Evolutionary conservation across 2,888 invertebrate species (phyloP).

Genomic region (Mesoligia furuncula): DNA sequence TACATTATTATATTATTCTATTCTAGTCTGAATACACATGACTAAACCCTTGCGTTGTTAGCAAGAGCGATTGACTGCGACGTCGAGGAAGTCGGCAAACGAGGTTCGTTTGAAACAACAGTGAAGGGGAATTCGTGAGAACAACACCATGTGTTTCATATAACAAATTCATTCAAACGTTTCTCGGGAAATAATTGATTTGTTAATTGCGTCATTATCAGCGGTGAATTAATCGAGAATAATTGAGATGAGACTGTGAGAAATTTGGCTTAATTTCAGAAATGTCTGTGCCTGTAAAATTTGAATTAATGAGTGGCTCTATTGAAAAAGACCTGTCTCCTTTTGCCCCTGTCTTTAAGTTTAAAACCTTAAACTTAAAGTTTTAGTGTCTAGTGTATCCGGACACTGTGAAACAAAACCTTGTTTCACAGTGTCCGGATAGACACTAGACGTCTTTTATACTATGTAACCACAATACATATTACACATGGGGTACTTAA

Average conservation of each 20-base stretch:
- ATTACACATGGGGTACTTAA: background rate
- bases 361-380: too few species aligned
- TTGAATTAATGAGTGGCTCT: background rate
- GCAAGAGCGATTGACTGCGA: constrained; percentile 23
- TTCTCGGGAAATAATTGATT: constrained; percentile 22
- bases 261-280: background rate
- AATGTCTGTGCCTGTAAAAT: background rate
- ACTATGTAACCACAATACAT: background rate
- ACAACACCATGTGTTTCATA: constrained; percentile 33
- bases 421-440: background rate
- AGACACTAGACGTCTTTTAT: background rate
- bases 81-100: constrained; percentile 19
- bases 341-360: background rate
- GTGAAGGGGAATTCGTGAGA: constrained; percentile 27
- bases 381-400: too few species aligned
- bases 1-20: background rate
- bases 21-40: constrained; percentile 15
- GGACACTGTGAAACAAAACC: too few species aligned
- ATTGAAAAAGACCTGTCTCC: background rate
- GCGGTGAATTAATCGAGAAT: constrained; percentile 1
- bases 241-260: background rate
- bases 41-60: constrained; percentile 4
- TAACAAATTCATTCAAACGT: constrained; percentile 32
- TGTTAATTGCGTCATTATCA: constrained; percentile 20
- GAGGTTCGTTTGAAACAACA: constrained; percentile 32